phyloP scores from a whole-genome alignment of 2,113 vertebrate species.

The Cettia cetti region DNA sequence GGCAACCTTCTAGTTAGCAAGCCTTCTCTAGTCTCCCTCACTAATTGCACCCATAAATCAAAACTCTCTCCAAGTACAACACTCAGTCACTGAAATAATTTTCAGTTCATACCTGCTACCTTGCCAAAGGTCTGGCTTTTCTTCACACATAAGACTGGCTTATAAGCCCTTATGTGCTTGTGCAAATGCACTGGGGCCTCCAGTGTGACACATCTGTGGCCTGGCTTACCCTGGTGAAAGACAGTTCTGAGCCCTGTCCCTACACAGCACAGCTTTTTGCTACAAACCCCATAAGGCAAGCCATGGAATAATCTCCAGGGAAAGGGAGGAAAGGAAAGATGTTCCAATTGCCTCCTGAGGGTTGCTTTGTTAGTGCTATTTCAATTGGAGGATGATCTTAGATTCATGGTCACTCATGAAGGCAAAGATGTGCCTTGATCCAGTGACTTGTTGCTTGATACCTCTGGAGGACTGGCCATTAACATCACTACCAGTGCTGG shows the following conservation, averaged over 20 bases:
- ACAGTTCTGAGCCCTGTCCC: neutral
- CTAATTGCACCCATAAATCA: slow-evolving; percentile 30
- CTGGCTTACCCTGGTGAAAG: neutral
- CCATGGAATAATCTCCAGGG: neutral
- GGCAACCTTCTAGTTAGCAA: neutral
- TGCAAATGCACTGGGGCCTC: neutral
- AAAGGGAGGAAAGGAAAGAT: neutral
- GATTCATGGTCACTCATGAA: no score
- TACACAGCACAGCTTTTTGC: neutral
- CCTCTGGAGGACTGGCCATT: neutral
- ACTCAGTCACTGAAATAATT: neutral
- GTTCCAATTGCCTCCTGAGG: neutral
- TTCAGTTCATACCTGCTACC: neutral
- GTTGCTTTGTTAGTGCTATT: neutral
- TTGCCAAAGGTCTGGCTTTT: neutral
- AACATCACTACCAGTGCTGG: neutral
- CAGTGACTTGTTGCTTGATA: neutral
- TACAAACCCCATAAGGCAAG: neutral
- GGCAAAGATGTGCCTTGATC: neutral
- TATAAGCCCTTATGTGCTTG: neutral
- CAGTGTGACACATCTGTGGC: neutral
- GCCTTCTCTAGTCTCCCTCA: neutral
- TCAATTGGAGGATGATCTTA: neutral
- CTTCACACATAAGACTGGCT: neutral
- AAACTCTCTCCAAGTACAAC: neutral